Conservation (phyloP, 2,113 vertebrate species). For the Symphodus melops region DNA sequence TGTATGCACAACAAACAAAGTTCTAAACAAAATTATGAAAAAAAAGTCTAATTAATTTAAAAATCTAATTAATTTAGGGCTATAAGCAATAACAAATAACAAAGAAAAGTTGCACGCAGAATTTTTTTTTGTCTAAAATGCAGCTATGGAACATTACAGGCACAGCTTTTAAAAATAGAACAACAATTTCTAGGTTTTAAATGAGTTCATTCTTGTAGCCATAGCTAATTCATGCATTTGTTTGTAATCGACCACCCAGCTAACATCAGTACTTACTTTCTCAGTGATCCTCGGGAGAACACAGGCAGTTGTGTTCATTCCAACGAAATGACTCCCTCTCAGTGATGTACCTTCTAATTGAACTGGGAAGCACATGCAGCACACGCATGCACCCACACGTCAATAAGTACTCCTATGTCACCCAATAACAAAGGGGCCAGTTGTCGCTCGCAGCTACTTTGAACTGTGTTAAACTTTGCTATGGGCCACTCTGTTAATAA, state of each 20-base stretch:
- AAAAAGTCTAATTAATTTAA: too few relatives aligned
- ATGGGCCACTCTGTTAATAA: neutral
- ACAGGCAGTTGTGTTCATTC: constrained; percentile 13
- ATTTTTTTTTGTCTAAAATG: neutral
- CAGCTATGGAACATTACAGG: neutral
- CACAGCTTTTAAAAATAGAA: neutral
- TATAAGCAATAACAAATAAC: too few relatives aligned
- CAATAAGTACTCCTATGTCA: constrained; percentile 65
- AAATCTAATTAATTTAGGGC: too few relatives aligned
- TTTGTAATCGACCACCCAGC: neutral
- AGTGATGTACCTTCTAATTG: constrained; percentile 40
- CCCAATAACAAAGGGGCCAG: constrained; percentile 60
- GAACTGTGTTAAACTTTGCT: constrained; percentile 14
- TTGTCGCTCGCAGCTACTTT: neutral
- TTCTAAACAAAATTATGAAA: too few relatives aligned
- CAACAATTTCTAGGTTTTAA: neutral
- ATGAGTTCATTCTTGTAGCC: neutral
- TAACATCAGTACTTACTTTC: constrained; percentile 46
- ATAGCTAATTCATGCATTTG: neutral
- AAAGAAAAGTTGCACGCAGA: too few relatives aligned
- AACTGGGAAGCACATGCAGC: constrained; percentile 36
- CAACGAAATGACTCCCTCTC: constrained; percentile 21
- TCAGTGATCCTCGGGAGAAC: constrained; percentile 29
- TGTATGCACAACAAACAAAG: too few relatives aligned
- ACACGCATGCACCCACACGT: constrained; percentile 40